Percentiles rank a stretch among this genome's conserved stretches.
Conservation (phyloP, 2,888 invertebrate species). For the Kryphioiulus occultus region DNA sequence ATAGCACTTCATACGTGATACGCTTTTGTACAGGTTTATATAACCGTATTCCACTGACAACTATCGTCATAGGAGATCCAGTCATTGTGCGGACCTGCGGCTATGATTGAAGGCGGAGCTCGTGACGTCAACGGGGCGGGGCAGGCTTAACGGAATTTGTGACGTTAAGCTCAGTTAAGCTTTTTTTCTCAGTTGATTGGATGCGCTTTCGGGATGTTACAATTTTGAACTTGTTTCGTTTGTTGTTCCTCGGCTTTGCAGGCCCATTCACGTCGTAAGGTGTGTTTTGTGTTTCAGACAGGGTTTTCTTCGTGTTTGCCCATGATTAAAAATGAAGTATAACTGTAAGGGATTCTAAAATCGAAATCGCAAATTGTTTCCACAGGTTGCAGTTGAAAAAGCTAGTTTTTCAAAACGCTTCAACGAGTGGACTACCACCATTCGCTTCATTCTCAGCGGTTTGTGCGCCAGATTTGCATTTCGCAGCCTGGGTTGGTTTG, state of each 20-base stretch:
- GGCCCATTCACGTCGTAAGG: background rate
- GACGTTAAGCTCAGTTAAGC: background rate
- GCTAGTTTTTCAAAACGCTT: background rate
- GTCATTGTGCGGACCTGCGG: background rate
- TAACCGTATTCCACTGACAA: no score
- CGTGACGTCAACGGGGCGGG: background rate
- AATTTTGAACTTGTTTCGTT: background rate
- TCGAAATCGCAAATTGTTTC: background rate
- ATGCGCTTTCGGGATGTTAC: background rate
- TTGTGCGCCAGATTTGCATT: background rate
- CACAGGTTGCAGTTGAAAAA: background rate
- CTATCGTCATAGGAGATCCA: no score
- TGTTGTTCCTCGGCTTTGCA: background rate
- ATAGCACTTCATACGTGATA: no score
- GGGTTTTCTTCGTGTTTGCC: no score
- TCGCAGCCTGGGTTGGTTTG: background rate
- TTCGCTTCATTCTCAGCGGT: background rate
- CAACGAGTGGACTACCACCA: background rate
- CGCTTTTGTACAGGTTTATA: no score
- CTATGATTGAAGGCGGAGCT: background rate
- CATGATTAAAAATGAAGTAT: no score
- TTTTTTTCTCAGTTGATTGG: background rate
- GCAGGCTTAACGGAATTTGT: no score
- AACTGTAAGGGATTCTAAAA: background rate
- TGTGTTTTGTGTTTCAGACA: background rate